Percentiles rank a stretch among this genome's conserved stretches.
Conservation (phyloP, 1,140 invertebrate genomes). For the Bombus haemorrhoidalis region DNA sequence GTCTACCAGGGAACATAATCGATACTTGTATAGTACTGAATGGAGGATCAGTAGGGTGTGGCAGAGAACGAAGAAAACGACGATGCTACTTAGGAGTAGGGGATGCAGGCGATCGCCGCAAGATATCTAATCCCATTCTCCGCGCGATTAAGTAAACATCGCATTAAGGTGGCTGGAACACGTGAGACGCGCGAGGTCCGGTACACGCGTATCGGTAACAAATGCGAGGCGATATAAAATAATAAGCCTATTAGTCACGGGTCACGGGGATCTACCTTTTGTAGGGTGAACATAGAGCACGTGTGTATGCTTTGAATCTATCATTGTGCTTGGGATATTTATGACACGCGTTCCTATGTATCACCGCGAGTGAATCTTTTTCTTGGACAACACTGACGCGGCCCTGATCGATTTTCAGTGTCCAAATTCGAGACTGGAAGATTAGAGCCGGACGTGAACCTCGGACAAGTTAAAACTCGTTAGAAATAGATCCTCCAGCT, state of each 20-base stretch:
- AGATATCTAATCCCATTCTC: conserved; percentile 71
- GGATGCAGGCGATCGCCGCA: background rate
- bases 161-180: conserved; percentile 63
- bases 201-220: conserved; percentile 70
- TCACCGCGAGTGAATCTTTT: conserved; percentile 10
- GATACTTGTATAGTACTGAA: background rate
- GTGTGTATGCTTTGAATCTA: conserved; percentile 28
- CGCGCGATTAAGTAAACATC: conserved; percentile 75
- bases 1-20: background rate
- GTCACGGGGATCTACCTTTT: conserved; percentile 49
- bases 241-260: conserved; percentile 81
- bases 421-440: no score
- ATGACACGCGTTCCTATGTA: background rate
- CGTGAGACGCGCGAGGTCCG: conserved; percentile 42
- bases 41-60: background rate
- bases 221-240: conserved; percentile 80
- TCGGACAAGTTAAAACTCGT: no score
- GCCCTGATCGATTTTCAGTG: background rate
- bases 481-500: no score
- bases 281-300: conserved; percentile 43
- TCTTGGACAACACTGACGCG: background rate
- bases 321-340: conserved; percentile 38
- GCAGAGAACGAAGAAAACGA: background rate
- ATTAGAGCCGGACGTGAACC: no score
- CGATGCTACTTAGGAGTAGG: background rate